A percentile compares a stretch with the other conserved stretches of the same genome.
Evolutionary conservation across 2,888 invertebrate genomes (phyloP).

Genomic region (Cerastoderma edule): DNA sequence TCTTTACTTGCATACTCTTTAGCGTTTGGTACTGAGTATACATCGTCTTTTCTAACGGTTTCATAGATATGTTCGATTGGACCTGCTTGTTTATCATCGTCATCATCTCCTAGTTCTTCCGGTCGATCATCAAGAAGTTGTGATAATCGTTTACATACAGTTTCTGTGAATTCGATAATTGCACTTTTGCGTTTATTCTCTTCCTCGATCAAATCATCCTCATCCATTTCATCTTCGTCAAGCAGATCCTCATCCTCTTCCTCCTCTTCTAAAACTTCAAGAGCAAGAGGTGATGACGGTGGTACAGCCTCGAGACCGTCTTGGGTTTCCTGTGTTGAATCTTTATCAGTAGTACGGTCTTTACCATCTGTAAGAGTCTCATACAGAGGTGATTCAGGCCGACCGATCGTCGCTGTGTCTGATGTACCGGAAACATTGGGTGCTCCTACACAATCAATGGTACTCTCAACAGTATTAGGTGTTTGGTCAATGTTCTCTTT

Average conservation of each 20-base stretch:
- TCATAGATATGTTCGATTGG: constrained; percentile 23
- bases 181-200: constrained; percentile 49
- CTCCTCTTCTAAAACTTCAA: constrained; percentile 63
- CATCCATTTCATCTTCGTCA: constrained; percentile 40
- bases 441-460: no score
- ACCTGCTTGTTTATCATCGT: constrained; percentile 11
- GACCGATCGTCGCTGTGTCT: no score
- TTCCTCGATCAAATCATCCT: constrained; percentile 47
- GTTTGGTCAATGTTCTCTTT: no score
- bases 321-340: no score
- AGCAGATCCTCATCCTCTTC: constrained; percentile 57
- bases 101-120: constrained; percentile 51
- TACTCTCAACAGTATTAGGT: no score
- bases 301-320: constrained; percentile 61
- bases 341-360: no score
- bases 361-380: constrained; percentile 15
- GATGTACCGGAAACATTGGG: no score
- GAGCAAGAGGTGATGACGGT: constrained; percentile 72
- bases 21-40: neutral
- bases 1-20: no score
- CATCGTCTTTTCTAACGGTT: constrained; percentile 14
- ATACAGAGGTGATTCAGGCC: constrained; percentile 2
- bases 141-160: constrained; percentile 72
- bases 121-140: constrained; percentile 53
- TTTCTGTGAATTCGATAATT: constrained; percentile 68